These are phyloP conservation scores for Cromileptes altivelis DNA, from an alignment of 2,113 vertebrate species.

Conservation along the genomic window DNA sequence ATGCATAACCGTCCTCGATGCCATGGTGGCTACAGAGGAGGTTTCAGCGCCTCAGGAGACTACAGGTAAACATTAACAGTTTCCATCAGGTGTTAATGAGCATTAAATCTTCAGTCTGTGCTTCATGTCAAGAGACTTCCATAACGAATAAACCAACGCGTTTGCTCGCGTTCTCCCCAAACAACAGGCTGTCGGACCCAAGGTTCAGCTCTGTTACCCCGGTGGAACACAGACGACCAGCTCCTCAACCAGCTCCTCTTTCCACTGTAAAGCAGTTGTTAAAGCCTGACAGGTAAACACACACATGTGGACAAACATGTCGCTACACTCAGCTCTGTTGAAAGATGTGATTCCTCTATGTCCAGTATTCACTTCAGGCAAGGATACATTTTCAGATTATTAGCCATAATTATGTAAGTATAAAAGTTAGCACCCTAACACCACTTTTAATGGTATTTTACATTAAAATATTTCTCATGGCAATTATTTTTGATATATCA, in stretches of 20 bases:
- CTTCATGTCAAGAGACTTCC: not conserved
- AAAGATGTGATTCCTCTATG: not conserved
- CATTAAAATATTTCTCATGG: not conserved
- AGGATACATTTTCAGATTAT: not conserved
- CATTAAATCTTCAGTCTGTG: not conserved
- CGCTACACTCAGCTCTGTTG: too few relatives aligned
- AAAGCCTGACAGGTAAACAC: constrained; percentile 74
- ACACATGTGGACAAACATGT: not conserved
- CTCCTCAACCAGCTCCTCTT: constrained; percentile 63
- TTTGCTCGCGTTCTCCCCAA: not conserved
- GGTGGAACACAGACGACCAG: constrained; percentile 66
- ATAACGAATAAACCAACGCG: not conserved
- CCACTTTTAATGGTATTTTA: not conserved
- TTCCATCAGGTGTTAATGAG: not conserved
- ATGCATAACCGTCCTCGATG: constrained; percentile 40
- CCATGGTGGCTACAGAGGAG: constrained; percentile 50
- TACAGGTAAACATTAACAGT: constrained; percentile 53
- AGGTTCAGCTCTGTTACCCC: constrained; percentile 59
- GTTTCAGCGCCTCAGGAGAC: constrained; percentile 62
- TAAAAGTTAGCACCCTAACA: not conserved
- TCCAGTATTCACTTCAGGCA: not conserved
- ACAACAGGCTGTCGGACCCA: constrained; percentile 62
- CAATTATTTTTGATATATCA: not conserved
- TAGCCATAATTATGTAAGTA: not conserved
- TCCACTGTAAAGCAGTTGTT: constrained; percentile 76